These are phyloP conservation scores for Prionace glauca DNA, from an alignment of 2,797 vertebrate species.

Conservation along the genomic window DNA sequence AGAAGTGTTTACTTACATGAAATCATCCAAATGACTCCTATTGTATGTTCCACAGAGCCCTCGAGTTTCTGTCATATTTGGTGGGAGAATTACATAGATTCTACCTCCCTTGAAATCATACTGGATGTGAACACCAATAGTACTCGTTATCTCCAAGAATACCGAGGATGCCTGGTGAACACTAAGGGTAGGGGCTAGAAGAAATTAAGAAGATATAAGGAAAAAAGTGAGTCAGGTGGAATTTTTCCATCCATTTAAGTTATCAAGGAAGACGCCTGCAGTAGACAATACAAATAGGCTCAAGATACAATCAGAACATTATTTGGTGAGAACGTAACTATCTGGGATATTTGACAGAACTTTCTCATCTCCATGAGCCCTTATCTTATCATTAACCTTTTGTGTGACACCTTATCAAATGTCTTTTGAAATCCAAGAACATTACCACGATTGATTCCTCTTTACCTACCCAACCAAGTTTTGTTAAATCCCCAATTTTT, in stretches of 20 bases:
- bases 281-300: background rate
- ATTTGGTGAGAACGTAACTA: too few relatives aligned
- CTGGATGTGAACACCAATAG: background rate
- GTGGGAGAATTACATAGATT: background rate
- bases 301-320: background rate
- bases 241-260: background rate
- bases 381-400: too few relatives aligned
- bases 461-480: too few relatives aligned
- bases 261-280: background rate
- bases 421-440: too few relatives aligned
- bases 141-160: background rate
- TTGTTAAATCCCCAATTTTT: too few relatives aligned
- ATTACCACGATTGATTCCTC: too few relatives aligned
- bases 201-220: background rate
- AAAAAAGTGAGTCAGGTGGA: background rate
- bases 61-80: background rate
- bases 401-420: too few relatives aligned
- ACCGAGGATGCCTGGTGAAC: background rate
- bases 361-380: too few relatives aligned
- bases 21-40: background rate
- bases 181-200: background rate
- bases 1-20: slow-evolving; percentile 1
- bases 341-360: too few relatives aligned
- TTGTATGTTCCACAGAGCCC: slow-evolving; percentile 17
- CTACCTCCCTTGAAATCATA: slow-evolving; percentile 16